phyloP scores from a whole-genome alignment of 2,888 invertebrate genomes.

The Toxonevra muliebris region DNA sequence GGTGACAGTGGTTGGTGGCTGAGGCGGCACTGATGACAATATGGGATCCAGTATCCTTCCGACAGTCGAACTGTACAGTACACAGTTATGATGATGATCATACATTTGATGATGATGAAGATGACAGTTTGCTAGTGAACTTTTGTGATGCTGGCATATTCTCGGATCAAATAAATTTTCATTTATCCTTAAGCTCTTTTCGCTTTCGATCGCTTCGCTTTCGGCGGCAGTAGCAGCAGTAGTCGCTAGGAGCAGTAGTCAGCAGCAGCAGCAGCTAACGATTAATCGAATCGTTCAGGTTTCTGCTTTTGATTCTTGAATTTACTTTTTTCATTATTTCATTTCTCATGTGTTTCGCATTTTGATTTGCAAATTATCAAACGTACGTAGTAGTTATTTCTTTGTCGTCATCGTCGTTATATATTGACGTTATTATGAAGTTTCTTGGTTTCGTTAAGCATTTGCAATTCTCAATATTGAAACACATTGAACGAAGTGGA shows the following conservation, averaged over 20 bases:
- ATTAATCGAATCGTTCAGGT: not conserved
- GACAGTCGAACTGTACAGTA: no score
- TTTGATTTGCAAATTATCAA: conserved; percentile 27
- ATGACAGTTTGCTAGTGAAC: not conserved
- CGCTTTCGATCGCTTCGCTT: not conserved
- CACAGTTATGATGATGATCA: no score
- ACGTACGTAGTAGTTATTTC: not conserved
- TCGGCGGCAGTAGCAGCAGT: no score
- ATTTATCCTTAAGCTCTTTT: not conserved
- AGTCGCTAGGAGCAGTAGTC: not conserved
- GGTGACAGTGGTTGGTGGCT: conserved; percentile 17
- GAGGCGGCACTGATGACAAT: conserved; percentile 21
- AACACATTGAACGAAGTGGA: conserved; percentile 36
- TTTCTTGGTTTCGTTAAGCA: conserved; percentile 15
- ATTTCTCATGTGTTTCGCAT: conserved; percentile 27
- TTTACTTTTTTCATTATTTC: conserved; percentile 30
- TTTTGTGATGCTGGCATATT: not conserved
- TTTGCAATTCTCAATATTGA: conserved; percentile 34
- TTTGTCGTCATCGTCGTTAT: conserved; percentile 5
- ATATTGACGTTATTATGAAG: not conserved
- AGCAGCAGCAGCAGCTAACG: conserved; percentile 3
- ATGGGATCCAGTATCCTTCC: not conserved
- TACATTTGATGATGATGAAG: no score
- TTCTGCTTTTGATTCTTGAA: conserved; percentile 26
- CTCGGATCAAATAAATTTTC: not conserved